Conservation (phyloP, 2,113 vertebrate genomes). For the Macheiramphus alcinus region DNA sequence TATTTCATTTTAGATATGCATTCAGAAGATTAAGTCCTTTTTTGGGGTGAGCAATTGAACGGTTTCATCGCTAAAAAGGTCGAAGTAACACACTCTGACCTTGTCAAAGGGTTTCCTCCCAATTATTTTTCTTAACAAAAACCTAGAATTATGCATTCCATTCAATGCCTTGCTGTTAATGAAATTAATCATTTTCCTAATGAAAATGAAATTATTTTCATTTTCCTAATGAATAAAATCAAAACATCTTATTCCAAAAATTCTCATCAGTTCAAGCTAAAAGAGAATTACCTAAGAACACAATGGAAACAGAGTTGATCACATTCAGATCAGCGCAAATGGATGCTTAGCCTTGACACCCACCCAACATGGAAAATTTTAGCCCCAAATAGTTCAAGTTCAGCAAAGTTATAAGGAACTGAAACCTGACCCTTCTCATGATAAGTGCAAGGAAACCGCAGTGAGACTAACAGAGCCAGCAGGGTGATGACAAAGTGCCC, state of each 20-base stretch:
- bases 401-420: neutral
- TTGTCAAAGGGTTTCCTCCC: neutral
- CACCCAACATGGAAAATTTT: neutral
- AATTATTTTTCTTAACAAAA: conserved; percentile 10
- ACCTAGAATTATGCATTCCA: neutral
- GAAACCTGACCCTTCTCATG: neutral
- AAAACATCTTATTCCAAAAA: neutral
- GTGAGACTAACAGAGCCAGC: neutral
- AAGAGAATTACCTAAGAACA: neutral
- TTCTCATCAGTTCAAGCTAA: neutral
- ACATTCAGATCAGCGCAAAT: neutral
- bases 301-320: neutral
- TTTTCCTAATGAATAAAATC: neutral
- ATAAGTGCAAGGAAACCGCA: neutral
- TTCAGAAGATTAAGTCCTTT: neutral
- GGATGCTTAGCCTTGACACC: neutral
- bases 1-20: neutral
- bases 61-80: neutral
- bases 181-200: neutral
- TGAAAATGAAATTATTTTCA: neutral
- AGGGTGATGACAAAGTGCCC: neutral
- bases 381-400: neutral
- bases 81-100: neutral
- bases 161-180: neutral
- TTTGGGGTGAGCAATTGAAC: neutral